These are phyloP conservation scores for Eueremaeus valkanovi DNA, from an alignment of 2,888 invertebrate genomes.

Conservation along the genomic window DNA sequence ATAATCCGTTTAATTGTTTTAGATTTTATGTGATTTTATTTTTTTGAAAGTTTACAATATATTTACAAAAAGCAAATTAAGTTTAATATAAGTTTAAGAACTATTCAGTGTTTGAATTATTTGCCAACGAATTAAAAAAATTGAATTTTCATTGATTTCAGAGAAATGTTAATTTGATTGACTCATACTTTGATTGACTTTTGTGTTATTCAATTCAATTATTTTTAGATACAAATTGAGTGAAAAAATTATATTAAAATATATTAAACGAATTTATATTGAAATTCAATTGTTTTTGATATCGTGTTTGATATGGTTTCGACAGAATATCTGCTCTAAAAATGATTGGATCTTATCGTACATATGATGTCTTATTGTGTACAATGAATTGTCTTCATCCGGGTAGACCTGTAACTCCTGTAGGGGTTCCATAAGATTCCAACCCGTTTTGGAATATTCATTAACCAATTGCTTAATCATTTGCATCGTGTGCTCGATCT, in stretches of 20 bases:
- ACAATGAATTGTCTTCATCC: conserved; percentile 79
- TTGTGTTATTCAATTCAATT: no score
- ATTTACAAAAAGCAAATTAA: not conserved
- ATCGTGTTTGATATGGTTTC: not conserved
- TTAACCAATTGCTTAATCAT: conserved; percentile 34
- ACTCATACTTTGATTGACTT: no score
- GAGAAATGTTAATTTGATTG: no score
- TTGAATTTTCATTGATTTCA: no score
- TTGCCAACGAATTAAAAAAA: no score
- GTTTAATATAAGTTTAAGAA: no score
- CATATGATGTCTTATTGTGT: conserved; percentile 78
- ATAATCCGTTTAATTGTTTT: not conserved
- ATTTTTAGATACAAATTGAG: no score
- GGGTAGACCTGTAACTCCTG: conserved; percentile 70
- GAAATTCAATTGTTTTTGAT: not conserved
- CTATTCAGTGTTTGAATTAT: no score
- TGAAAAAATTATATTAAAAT: no score
- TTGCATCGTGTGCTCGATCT: conserved; percentile 39
- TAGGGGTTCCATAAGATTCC: not conserved
- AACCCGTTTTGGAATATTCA: not conserved
- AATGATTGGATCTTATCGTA: conserved; percentile 90
- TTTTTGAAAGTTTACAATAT: not conserved
- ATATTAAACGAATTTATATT: not conserved
- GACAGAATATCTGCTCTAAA: conserved; percentile 54
- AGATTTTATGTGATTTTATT: not conserved